Evolutionary conservation across 2,113 vertebrate species (phyloP), one percentile per base, ranked within the genome.

Genomic region (Aegithalos caudatus): DNA sequence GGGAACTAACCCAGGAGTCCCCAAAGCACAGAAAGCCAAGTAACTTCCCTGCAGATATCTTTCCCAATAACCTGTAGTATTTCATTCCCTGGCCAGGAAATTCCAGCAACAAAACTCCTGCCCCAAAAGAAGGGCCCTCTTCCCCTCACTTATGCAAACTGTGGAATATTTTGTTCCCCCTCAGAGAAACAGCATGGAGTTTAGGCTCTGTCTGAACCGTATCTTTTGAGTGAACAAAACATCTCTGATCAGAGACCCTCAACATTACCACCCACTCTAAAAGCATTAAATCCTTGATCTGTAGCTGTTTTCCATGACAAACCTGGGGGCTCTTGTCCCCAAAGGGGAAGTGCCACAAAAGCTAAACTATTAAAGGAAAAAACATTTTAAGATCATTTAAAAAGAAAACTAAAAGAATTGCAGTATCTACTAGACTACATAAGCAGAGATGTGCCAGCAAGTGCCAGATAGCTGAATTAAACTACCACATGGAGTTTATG

Each of bases 371-470:
- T 45, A 57, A 66, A 93, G 53, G 40, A 73, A 94, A 62, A 81
- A 62, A 27, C 78, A 62, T 27, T 71, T 91, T 35, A 94, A 76
- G 37, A 69, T 33, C 1, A 51, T 85, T 95, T 84, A 9, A 91
- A 87, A 87, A 71, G 69, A 74, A 60, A 94, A 89, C 50, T 14
- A 57, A 10, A 74, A 58, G 35, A 88, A 82, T 11, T 89, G 94
- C 93, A 91, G 4, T 82, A 79, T 74, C 64, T 95, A 96, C 53
- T n/a, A 92, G 71, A 61, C 90, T 97, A 97, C 53, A 2, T 56
- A 96, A 98, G 98, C 97, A 94, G 90, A 93, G 93, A 76, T 90
- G 90, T 92, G 96, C 90, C 74, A 96, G 94, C 38, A 82, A 94
- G 57, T 91, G 92, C 84, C 79, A 92, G 76, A 71, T 0, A 94